Conservation (phyloP, 2,888 invertebrate genomes). For the Metalampra italica region DNA sequence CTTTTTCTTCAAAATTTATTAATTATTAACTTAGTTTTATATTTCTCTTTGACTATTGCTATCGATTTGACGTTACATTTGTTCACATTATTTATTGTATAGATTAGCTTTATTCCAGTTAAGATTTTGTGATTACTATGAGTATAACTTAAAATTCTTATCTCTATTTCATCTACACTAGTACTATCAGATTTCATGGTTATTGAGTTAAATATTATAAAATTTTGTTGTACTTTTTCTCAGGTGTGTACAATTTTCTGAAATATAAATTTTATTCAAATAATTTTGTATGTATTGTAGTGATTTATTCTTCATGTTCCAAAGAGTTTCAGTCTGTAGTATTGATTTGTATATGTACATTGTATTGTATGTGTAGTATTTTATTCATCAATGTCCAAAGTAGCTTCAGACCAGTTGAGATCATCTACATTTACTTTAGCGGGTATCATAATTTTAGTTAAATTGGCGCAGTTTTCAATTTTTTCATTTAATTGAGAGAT, state of each 20-base stretch:
- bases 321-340: constrained; percentile 27
- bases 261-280: constrained; percentile 76
- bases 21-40: background rate
- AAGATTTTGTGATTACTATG: constrained; percentile 43
- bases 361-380: constrained; percentile 42
- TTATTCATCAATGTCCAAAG: constrained; percentile 40
- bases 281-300: constrained; percentile 39
- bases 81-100: constrained; percentile 24
- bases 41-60: background rate
- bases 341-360: too few relatives aligned
- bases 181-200: constrained; percentile 45
- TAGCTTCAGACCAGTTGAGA: constrained; percentile 43
- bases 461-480: constrained; percentile 45
- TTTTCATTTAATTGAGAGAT: constrained; percentile 48
- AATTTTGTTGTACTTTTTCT: constrained; percentile 71
- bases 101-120: constrained; percentile 33
- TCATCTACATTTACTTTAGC: constrained; percentile 37
- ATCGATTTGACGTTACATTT: constrained; percentile 25
- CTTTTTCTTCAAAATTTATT: background rate
- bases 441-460: constrained; percentile 31
- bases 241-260: constrained; percentile 76
- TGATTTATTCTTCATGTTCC: constrained; percentile 48
- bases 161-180: constrained; percentile 64
- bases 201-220: constrained; percentile 44
- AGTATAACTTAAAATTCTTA: constrained; percentile 48